Base-by-base conservation (phyloP, 2,888 invertebrate species). In the Operophtera brumata region DNA sequence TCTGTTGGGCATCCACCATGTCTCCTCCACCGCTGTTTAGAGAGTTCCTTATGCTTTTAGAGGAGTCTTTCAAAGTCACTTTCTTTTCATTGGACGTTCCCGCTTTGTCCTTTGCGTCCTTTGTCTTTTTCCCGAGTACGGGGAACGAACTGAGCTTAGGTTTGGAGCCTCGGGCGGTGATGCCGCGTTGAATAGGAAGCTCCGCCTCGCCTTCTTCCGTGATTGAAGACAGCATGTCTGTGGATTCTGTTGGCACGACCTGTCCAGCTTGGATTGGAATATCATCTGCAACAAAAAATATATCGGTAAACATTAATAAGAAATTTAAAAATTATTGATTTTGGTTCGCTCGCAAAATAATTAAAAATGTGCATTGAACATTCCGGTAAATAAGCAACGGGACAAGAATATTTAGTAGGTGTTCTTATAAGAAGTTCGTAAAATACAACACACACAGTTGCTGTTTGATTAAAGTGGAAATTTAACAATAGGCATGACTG, bases 201-300 rank as follows among this genome's bases (percentile, higher is more conserved):
- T 90, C 87, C 50, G 91, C 72, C 83, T 94, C 92, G 66, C 91
- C 91, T 70, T 94, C 94, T 73, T 94, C 94, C 1, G 92, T 92
- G 65, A 94, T 94, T 0, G 94, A 93, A 41, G 93, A 91, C 34
- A 94, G 84, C 70, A 92, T 84, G 56, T 91, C 91, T 39, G 90
- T 90, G 1, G 90, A 89, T 51, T 93, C 94, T 5, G 85, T 81
- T 8, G 91, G 86, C 52, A 92, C 92, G 42, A 91, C 92, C 73
- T 93, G 93, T 9, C 92, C 92, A 43, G 92, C 92, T 91, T 96
- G 96, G 72, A 96, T 96, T 42, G 96, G 96, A 86, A 96, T 96
- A 84, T 96, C 96, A 91, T 96, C 96, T 96, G 91, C 8, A 59
- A 59, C 7, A 20, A n/a, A 47, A 45, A 13, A 41, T 30, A 8